Conservation (phyloP, 2,113 vertebrate genomes). For the Romanogobio albipinnatus region DNA sequence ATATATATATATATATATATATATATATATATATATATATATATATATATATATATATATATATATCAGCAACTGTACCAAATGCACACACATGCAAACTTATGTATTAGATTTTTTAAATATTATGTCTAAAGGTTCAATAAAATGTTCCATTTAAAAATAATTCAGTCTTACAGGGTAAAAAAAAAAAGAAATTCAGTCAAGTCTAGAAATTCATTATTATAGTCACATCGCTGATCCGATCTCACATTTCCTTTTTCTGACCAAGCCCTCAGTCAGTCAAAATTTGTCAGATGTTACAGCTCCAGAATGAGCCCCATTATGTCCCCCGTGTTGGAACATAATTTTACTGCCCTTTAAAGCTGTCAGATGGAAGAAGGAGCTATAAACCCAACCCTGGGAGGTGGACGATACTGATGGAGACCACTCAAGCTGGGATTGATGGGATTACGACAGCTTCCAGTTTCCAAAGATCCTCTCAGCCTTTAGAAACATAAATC, state of each 20-base stretch:
- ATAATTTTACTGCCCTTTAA: slow-evolving; percentile 58
- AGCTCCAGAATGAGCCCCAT: slow-evolving; percentile 19
- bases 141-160: too few relatives aligned
- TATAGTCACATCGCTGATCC: neutral
- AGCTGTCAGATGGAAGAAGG: slow-evolving; percentile 47
- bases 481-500: slow-evolving; percentile 58
- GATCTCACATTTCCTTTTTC: neutral
- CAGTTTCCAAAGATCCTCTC: slow-evolving; percentile 48
- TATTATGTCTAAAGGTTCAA: neutral
- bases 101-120: too few relatives aligned
- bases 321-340: slow-evolving; percentile 43
- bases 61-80: too few relatives aligned
- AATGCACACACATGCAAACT: too few relatives aligned
- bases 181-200: neutral
- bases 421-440: slow-evolving; percentile 51
- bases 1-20: too few relatives aligned
- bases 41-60: too few relatives aligned
- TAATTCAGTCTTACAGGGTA: too few relatives aligned
- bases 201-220: neutral
- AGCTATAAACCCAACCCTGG: slow-evolving; percentile 38
- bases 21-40: too few relatives aligned
- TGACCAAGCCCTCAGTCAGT: neutral
- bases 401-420: slow-evolving; percentile 46
- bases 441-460: slow-evolving; percentile 51
- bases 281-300: slow-evolving; percentile 35